Base-by-base conservation (phyloP, 1,140 invertebrate species). In the Vanessa atalanta region DNA sequence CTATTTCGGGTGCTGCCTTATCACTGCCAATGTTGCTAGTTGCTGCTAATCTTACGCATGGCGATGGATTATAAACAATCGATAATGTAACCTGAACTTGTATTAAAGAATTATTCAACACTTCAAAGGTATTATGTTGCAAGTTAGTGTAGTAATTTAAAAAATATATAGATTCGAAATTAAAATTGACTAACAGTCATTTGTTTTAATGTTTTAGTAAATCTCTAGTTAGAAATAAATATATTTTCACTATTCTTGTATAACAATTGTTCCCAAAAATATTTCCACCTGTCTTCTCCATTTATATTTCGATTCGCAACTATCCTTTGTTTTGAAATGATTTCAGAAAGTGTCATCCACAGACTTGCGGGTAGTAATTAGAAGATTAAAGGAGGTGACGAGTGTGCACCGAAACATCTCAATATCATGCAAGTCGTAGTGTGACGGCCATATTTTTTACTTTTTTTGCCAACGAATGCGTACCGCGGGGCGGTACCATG, bases 321-420 rank as follows among this genome's bases (percentile, higher is more conserved):
- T 61, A 63, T 23, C 61, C 70, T 71, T 75, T 75, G 73, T 75
- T 64, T 47, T 16, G 63, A 67, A 64, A 74, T 71, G 73, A 77
- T 74, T 57, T 66, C 50, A 51, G 65, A 67, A 61, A 81, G 78
- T 80, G 80, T 81, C 82, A 76, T 77, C 77, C 72, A 73, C 74
- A 72, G 70, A 68, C 69, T 76, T 70, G 60, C 68, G 67, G 72
- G 73, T 73, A 83, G 84, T 79, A 86, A 90, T 90, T 78, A 84
- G 80, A 78, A 88, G 85, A 90, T 88, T 88, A 90, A 88, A 88
- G 84, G 66, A 75, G 78, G 78, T 83, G 79, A 77, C 82, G 79
- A 82, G 67, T 79, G 71, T 71, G 69, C 77, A 80, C 72, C 76
- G 72, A 70, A 72, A 73, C 79, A 80, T 81, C 79, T 79, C 79